Percentiles rank a stretch among this genome's conserved stretches.
These are phyloP conservation scores for Phenganax marumi DNA, from an alignment of 92 coral and sea anemone genomes.

Conservation along the genomic window DNA sequence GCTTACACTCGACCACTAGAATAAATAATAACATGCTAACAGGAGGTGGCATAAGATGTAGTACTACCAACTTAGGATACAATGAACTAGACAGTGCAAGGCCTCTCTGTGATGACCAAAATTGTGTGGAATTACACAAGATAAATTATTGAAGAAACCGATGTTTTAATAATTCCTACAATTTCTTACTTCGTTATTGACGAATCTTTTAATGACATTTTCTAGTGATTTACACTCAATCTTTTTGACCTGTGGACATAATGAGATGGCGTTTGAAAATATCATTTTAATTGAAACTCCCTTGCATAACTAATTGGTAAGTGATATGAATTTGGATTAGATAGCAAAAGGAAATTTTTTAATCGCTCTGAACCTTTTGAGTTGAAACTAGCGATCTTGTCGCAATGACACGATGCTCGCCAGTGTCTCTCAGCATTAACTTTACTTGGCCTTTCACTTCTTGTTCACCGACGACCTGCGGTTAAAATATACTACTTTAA, in stretches of 20 bases:
- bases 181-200: slow-evolving; percentile 59
- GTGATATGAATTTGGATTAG: background rate
- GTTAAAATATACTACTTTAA: background rate
- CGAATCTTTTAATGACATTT: slow-evolving; percentile 68
- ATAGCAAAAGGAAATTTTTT: background rate
- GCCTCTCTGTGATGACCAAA: background rate
- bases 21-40: background rate
- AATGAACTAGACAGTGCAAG: background rate
- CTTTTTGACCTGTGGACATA: slow-evolving; percentile 63
- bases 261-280: background rate
- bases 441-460: slow-evolving; percentile 91
- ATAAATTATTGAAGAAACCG: background rate
- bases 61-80: background rate
- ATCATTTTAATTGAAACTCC: background rate
- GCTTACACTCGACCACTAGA: slow-evolving; percentile 74
- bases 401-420: slow-evolving; percentile 72
- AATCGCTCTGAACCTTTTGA: slow-evolving; percentile 66
- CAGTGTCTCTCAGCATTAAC: slow-evolving; percentile 75
- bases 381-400: slow-evolving; percentile 75
- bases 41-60: background rate
- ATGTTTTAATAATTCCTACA: background rate
- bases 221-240: slow-evolving; percentile 75
- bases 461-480: slow-evolving; percentile 79
- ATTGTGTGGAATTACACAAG: background rate
- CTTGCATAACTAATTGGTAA: no score